Evolutionary conservation across 2,888 invertebrate genomes (phyloP), one percentile per base, ranked within the genome.

Genomic region (Strigamia maritima): DNA sequence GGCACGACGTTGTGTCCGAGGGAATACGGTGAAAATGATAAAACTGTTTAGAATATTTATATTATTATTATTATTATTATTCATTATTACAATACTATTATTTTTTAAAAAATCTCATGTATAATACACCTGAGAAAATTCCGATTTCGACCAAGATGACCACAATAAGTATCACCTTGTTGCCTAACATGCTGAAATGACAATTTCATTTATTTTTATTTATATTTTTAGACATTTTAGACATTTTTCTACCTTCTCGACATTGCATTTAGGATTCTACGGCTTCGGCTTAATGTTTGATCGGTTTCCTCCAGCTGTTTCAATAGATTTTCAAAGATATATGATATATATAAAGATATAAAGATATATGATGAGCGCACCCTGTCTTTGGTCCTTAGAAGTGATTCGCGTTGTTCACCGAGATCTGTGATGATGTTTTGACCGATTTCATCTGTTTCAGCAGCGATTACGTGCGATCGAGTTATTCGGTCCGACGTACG

Each of bases 371-470:
- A 14, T 44, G 16, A 44, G 70, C 76, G 83, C 84, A 85, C 86
- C 80, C 93, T 88, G 78, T 89, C 89, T 82, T 86, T 85, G 8
- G 89, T 87, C 80, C 93, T 86, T 4, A 91, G 84, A 3, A 95
- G 86, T 0, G 92, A 88, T 84, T 94, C 94, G 79, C 94, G 86
- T 86, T 94, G 94, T 80, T 89, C 90, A 1, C 90, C 90, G 49
- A 95, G 86, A 83, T 94, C 94, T 0, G 90, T 89, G 8, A 94
- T 88, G 1, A 94, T 92, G 84, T 91, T 92, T 0, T 90, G 90
- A 7, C 93, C 94, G 81, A 94, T 90, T 83, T 90, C 89, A 86
- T 94, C 94, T 0, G 93, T 93, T 87, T 95, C 94, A 2, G 91
- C 89, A 0, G 94, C 92, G 75, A 93, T 89, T 83, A 90, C 90